A percentile compares a stretch with the other conserved stretches of the same genome.
These are phyloP conservation scores for Zaprionus obscuricornis DNA, from an alignment of 2,888 invertebrate species.

Conservation along the genomic window DNA sequence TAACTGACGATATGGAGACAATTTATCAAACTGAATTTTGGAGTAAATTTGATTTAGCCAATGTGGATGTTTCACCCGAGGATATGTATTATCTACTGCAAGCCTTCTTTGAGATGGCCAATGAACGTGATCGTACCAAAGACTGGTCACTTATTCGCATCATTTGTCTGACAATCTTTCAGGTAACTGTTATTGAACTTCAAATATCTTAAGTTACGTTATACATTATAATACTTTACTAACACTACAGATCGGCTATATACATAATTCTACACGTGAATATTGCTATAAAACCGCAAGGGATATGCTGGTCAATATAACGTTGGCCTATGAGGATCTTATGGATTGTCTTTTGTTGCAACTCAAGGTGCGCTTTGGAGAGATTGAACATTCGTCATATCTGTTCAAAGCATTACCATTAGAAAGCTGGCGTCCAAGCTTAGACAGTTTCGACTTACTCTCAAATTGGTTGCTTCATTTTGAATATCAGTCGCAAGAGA, in stretches of 20 bases:
- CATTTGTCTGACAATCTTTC: conserved; percentile 88
- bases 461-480: conserved; percentile 87
- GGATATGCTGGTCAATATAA: conserved; percentile 88
- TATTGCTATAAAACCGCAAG: conserved; percentile 89
- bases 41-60: conserved; percentile 86
- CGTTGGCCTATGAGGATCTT: conserved; percentile 88
- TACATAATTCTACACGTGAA: conserved; percentile 88
- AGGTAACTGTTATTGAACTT: no score
- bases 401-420: conserved; percentile 90
- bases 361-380: conserved; percentile 83
- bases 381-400: conserved; percentile 84
- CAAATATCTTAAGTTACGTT: no score
- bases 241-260: conserved; percentile 87
- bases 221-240: conserved; percentile 6
- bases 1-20: conserved; percentile 83
- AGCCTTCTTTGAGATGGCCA: conserved; percentile 91
- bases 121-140: conserved; percentile 85
- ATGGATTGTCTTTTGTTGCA: conserved; percentile 87
- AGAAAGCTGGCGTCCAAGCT: conserved; percentile 87
- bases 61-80: conserved; percentile 87
- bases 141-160: conserved; percentile 88
- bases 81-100: conserved; percentile 91
- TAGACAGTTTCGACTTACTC: conserved; percentile 87
- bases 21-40: conserved; percentile 84
- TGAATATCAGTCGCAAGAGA: conserved; percentile 86